Evolutionary conservation across 2,113 vertebrate genomes (phyloP), one percentile per base, ranked within the genome.

Genomic region (Chauna torquata): DNA sequence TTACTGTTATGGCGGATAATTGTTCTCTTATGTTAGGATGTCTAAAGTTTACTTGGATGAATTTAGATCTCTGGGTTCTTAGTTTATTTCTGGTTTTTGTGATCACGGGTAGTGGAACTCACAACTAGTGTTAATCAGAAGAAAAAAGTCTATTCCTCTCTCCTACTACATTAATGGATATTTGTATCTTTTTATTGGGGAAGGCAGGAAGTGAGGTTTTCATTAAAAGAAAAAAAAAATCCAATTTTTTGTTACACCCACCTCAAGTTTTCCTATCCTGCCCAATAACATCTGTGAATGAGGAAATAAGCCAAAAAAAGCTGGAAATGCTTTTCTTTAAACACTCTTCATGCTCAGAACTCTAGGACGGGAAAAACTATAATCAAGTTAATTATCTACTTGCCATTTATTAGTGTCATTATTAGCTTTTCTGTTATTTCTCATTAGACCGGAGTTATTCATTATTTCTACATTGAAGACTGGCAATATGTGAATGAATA

Each of bases 401-500:
- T 61, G 11, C 47, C 32, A 19, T 12, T 82, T 80, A 34, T n/a
- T 57, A 34, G 54, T 91, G 42, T 78, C 13, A 28, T 75, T 71
- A 34, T 27, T 59, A 65, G 24, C 12, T 86, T n/a, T 79, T 72
- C 27, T 47, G 28, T 68, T 92, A 52, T 75, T 85, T 94, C 11
- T 94, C 9, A 5, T 81, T 95, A 99, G 99, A 98, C 98, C 84
- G 99, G 99, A 38, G 81, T 98, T 57, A 98, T 99, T 90, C 96
- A 92, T 77, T 99, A 99, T 97, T 99, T 99, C 95, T 98, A 98
- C 96, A 98, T 99, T 82, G 99, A 99, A 98, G 99, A 99, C 88
- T 99, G 99, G 99, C 98, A 99, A 65, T 99, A 98, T 47, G 98
- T 99, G 86, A 99, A 98, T 97, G 99, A 98, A 65, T 99, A 99